Evolutionary conservation across 1,140 invertebrate species (phyloP).

Genomic region (Paraescarpia echinospica): DNA sequence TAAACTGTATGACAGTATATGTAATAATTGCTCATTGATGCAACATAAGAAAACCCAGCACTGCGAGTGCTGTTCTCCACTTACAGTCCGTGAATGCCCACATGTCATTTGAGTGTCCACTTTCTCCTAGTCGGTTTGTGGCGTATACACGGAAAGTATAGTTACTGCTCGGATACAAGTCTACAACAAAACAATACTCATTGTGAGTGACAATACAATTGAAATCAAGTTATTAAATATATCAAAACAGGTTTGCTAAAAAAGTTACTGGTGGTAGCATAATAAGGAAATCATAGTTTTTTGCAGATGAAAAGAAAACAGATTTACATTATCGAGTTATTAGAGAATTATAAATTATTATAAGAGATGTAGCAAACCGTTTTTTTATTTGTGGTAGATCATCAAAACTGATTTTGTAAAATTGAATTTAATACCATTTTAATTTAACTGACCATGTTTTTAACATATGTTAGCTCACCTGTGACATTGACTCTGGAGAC

Average conservation of each 20-base stretch:
- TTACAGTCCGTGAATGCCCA: not conserved
- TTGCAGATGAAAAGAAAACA: not conserved
- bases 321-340: not conserved
- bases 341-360: not conserved
- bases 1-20: too few relatives aligned
- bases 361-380: not conserved
- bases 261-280: not conserved
- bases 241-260: not conserved
- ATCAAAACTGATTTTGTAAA: too few relatives aligned
- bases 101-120: constrained; percentile 2
- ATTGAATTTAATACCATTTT: too few relatives aligned
- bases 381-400: too few relatives aligned
- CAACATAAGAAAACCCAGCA: too few relatives aligned
- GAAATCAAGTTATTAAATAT: not conserved
- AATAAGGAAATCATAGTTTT: too few relatives aligned
- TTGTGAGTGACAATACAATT: not conserved
- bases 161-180: constrained; percentile 13
- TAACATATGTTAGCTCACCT: not conserved
- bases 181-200: constrained; percentile 8
- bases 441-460: too few relatives aligned
- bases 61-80: not conserved
- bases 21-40: too few relatives aligned
- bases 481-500: not conserved
- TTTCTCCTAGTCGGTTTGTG: constrained; percentile 18
- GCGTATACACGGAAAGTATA: constrained; percentile 26